phyloP scores from a whole-genome alignment of 2,888 invertebrate species.

The Tolmerus cingulatus region DNA sequence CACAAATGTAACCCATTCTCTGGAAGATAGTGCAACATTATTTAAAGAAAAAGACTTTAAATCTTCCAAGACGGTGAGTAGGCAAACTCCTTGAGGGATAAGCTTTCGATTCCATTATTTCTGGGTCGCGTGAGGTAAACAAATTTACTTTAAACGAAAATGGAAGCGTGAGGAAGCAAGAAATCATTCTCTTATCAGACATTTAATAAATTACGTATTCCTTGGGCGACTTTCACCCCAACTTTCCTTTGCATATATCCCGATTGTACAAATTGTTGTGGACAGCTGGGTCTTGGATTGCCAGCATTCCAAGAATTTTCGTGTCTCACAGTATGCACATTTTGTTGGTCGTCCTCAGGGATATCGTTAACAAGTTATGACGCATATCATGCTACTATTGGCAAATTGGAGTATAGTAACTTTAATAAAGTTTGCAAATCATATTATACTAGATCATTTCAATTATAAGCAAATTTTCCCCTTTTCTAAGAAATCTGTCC shows the following conservation, averaged over 20 bases:
- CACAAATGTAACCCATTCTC: not conserved
- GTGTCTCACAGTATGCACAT: not conserved
- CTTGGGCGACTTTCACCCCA: not conserved
- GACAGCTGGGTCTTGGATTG: not conserved
- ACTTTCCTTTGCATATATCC: not conserved
- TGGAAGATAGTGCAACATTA: not conserved
- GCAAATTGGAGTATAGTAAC: not conserved
- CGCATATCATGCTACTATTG: not conserved
- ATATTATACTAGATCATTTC: not conserved
- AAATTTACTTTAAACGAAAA: constrained; percentile 8
- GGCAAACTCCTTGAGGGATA: not conserved
- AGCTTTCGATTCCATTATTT: not conserved
- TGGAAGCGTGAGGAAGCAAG: constrained; percentile 18
- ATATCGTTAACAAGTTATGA: not conserved
- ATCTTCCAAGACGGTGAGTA: not conserved
- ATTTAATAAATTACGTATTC: constrained; percentile 21
- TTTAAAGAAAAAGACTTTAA: not conserved
- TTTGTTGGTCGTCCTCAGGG: not conserved
- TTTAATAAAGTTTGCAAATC: not conserved
- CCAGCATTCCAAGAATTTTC: not conserved
- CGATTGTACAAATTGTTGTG: not conserved
- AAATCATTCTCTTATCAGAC: constrained; percentile 33
- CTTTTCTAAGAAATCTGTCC: not conserved
- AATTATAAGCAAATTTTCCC: not conserved
- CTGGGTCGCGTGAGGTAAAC: constrained; percentile 8